Conservation (phyloP, 2,113 vertebrate species). For the Nothoprocta perdicaria region DNA sequence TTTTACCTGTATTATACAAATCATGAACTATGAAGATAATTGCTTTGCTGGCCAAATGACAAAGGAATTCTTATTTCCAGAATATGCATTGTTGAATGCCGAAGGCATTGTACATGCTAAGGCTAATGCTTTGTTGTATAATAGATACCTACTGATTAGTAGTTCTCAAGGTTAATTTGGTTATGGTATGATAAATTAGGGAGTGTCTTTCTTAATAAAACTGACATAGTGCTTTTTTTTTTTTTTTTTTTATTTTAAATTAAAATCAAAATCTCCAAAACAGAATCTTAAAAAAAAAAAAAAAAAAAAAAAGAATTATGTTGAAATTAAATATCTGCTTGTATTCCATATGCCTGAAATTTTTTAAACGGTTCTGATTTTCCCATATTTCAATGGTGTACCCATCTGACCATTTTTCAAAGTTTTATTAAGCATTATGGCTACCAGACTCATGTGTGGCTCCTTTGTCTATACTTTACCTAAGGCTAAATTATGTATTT, state of each 20-base stretch:
- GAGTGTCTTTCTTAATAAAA: conserved; percentile 59
- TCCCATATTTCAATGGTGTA: neutral
- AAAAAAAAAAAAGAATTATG: neutral
- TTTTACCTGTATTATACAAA: conserved; percentile 69
- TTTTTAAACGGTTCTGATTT: neutral
- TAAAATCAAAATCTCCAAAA: conserved; percentile 6
- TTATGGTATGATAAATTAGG: conserved; percentile 56
- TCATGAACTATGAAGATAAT: conserved; percentile 46
- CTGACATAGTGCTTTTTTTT: conserved; percentile 30
- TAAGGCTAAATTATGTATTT: neutral
- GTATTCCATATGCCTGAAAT: neutral
- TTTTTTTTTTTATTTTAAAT: neutral
- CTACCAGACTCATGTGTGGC: neutral
- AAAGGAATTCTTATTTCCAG: conserved; percentile 67
- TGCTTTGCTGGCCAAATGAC: conserved; percentile 64
- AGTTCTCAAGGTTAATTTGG: conserved; percentile 60
- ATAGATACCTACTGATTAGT: conserved; percentile 54
- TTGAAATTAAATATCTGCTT: neutral
- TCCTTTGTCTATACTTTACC: conserved; percentile 2
- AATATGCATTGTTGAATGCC: conserved; percentile 46
- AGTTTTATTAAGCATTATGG: neutral
- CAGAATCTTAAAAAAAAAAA: neutral
- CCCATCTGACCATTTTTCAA: conserved; percentile 1
- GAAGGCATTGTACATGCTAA: conserved; percentile 68
- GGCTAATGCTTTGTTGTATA: conserved; percentile 51